Evolutionary conservation across 2,797 vertebrate species (phyloP).

Genomic region (Enteromius afrohamiltoni): DNA sequence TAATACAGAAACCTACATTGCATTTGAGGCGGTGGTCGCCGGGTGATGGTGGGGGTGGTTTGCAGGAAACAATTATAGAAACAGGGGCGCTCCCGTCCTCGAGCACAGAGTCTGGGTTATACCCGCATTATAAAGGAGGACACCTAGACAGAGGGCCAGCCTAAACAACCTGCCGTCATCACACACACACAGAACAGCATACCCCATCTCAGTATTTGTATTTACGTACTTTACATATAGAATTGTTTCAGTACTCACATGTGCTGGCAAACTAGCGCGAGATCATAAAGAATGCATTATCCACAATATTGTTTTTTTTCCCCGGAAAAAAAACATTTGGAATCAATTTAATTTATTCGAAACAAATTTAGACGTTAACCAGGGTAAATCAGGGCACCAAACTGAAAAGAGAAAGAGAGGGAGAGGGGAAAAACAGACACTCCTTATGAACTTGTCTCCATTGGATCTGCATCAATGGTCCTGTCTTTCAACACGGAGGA

Average conservation of each 20-base stretch:
- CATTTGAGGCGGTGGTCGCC: slow-evolving; percentile 71
- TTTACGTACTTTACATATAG: background rate
- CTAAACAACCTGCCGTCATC: slow-evolving; percentile 61
- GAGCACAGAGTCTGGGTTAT: slow-evolving; percentile 78
- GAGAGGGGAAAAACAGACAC: slow-evolving; percentile 13
- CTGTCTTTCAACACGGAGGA: background rate
- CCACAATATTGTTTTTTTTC: background rate
- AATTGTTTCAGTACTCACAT: background rate
- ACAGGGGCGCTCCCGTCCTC: slow-evolving; percentile 75
- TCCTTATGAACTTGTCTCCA: slow-evolving; percentile 4
- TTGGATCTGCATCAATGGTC: slow-evolving; percentile 5
- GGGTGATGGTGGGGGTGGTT: slow-evolving; percentile 57
- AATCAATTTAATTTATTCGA: slow-evolving; percentile 39
- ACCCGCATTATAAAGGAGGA: slow-evolving; percentile 81
- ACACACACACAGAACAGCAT: slow-evolving; percentile 30
- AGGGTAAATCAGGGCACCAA: slow-evolving; percentile 24
- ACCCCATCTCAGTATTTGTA: background rate
- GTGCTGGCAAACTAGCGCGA: background rate
- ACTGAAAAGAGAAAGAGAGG: background rate
- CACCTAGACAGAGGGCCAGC: slow-evolving; percentile 76
- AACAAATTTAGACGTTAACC: slow-evolving; percentile 27
- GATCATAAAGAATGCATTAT: background rate
- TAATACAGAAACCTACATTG: slow-evolving; percentile 67
- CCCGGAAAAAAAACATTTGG: slow-evolving; percentile 10
- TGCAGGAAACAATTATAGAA: slow-evolving; percentile 83